phyloP scores from a whole-genome alignment of 2,888 invertebrate genomes.

The Gari tellinella region DNA sequence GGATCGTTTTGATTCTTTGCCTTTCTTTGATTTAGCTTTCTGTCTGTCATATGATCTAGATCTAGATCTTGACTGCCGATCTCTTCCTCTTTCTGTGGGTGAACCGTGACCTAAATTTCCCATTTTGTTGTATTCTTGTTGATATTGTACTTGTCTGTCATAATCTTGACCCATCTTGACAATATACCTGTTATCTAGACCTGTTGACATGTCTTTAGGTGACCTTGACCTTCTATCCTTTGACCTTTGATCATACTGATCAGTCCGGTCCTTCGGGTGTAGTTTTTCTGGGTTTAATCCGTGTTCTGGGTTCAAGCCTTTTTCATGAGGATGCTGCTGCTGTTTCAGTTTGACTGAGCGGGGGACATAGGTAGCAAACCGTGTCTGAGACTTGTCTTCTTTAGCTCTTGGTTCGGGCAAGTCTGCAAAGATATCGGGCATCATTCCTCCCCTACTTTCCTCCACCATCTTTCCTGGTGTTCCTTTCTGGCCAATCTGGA shows the following conservation, averaged over 20 bases:
- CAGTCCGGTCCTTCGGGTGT: conserved; percentile 3
- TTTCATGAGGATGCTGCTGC: conserved; percentile 22
- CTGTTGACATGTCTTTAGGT: neutral
- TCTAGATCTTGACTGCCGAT: conserved; percentile 10
- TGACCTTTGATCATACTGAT: neutral
- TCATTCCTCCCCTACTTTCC: neutral
- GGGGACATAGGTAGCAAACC: conserved; percentile 55
- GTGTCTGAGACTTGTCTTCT: conserved; percentile 2
- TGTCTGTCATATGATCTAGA: conserved; percentile 4
- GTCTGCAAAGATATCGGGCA: conserved; percentile 43
- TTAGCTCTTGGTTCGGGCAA: conserved; percentile 19
- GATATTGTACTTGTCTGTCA: no score
- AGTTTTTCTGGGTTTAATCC: neutral
- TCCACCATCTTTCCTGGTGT: neutral
- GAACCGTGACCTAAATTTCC: no score
- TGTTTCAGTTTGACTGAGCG: conserved; percentile 54
- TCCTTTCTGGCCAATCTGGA: neutral
- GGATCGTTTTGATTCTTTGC: neutral
- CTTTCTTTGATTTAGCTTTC: neutral
- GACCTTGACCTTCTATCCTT: conserved; percentile 32
- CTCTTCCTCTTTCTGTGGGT: neutral
- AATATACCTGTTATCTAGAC: no score
- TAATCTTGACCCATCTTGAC: no score
- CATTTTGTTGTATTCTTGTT: no score
- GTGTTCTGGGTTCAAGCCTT: conserved; percentile 44